phyloP scores from a whole-genome alignment of 2,113 vertebrate species.

The Mohoua ochrocephala region DNA sequence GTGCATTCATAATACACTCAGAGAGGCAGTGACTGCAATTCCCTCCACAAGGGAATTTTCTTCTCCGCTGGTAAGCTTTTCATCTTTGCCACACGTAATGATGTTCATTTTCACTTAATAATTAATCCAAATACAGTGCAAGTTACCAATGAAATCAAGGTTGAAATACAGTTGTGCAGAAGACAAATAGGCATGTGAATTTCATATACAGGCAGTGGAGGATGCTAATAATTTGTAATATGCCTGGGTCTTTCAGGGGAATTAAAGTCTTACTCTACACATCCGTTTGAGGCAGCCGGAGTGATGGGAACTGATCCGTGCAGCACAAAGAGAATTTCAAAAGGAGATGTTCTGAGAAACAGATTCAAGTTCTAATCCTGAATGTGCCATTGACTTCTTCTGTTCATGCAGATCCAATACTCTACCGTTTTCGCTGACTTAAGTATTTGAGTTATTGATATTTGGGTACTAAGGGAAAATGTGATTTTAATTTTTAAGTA shows the following conservation, averaged over 20 bases:
- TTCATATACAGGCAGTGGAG: background rate
- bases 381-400: background rate
- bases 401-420: background rate
- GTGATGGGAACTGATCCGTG: slow-evolving; percentile 25
- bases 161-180: background rate
- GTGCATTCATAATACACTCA: background rate
- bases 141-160: background rate
- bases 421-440: background rate
- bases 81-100: background rate
- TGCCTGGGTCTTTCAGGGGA: background rate
- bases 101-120: slow-evolving; percentile 36
- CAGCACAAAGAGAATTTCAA: background rate
- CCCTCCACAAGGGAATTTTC: background rate
- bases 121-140: slow-evolving; percentile 2
- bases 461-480: background rate
- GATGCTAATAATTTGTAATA: background rate
- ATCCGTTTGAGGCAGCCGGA: background rate
- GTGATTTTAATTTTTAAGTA: background rate
- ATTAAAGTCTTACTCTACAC: slow-evolving; percentile 14
- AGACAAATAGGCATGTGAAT: background rate
- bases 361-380: background rate
- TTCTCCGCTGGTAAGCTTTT: slow-evolving; percentile 7
- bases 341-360: background rate
- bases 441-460: background rate
- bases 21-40: background rate